Evolutionary conservation across 2,888 invertebrate genomes (phyloP).

Genomic region (Pristionchus mayeri): DNA sequence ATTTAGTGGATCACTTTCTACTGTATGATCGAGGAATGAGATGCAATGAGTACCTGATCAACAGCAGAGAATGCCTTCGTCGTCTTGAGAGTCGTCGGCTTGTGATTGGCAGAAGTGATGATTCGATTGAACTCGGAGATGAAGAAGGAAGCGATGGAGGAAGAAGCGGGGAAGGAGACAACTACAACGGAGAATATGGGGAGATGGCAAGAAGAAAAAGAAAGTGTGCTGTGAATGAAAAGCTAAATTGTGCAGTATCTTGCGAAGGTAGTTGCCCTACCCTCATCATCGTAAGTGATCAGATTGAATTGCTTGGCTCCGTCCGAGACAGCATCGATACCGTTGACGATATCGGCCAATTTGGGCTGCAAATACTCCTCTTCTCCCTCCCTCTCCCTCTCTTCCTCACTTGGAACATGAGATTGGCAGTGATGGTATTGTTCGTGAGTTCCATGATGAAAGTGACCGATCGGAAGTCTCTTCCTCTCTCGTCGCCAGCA

Average conservation of each 20-base stretch:
- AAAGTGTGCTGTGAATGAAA: no score
- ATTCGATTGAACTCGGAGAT: constrained; percentile 31
- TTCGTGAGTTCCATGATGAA: constrained; percentile 40
- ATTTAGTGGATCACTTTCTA: no score
- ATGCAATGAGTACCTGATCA: background rate
- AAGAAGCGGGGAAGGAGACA: background rate
- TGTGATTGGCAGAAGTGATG: background rate
- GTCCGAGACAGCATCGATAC: constrained; percentile 7
- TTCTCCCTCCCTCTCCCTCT: background rate
- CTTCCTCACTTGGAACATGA: constrained; percentile 23
- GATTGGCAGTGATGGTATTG: constrained; percentile 34
- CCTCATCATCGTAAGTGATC: constrained; percentile 39
- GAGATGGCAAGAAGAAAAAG: no score
- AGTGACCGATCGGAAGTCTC: constrained; percentile 35
- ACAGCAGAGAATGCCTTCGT: constrained; percentile 37
- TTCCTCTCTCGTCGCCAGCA: background rate
- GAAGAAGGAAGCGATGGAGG: background rate
- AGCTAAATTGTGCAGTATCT: background rate
- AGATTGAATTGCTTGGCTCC: constrained; percentile 42
- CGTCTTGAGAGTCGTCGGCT: background rate
- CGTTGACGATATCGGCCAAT: constrained; percentile 17
- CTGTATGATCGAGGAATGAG: no score
- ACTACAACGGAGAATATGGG: background rate
- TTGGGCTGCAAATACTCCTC: background rate
- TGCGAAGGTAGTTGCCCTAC: background rate